Evolutionary conservation across 2,797 vertebrate species (phyloP), one percentile per base, ranked within the genome.

Genomic region (Hydrocynus forskahlii): DNA sequence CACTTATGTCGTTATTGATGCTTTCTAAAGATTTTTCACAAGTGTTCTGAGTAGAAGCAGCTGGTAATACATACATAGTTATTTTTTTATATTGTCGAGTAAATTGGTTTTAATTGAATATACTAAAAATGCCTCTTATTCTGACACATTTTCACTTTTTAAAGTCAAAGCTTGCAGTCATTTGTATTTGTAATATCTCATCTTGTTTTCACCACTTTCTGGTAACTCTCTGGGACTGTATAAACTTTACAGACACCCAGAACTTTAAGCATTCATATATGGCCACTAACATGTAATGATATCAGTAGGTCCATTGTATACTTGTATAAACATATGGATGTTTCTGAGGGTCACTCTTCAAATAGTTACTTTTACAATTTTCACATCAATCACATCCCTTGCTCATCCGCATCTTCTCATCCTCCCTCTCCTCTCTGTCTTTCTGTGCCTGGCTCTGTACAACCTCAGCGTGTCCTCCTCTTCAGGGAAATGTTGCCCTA

Each of bases 381-480:
- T 73, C 9, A 75, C 13, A 74, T 29, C 40, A 70, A 59, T 74
- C 72, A 80, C 43, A 63, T 82, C 52, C 67, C 62, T n/a, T 78
- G 75, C 62, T 77, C 45, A 10, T 70, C 52, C 52, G 59, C 74
- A 76, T 74, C 54, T 66, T 77, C 40, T 45, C 19, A 23, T 62
- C 50, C 79, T 59, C 52, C 23, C 21, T 75, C 82, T 88, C 54
- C 48, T 66, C 60, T 21, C 45, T 63, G 72, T 67, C 73, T 55
- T 45, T 78, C 52, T 52, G 79, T 76, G 80, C 43, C 73, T 76
- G 23, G 80, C 80, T 86, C 79, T 81, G 82, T 82, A 76, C 81
- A 81, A 81, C 77, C 45, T 85, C 82, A 71, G 25, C 64, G 14
- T 70, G 23, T 85, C 83, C 83, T 79, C 72, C 72, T 83, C 59